A percentile compares a stretch with the other conserved stretches of the same genome.
These are phyloP conservation scores for Pantala flavescens DNA, from an alignment of 1,140 invertebrate genomes.

Conservation along the genomic window DNA sequence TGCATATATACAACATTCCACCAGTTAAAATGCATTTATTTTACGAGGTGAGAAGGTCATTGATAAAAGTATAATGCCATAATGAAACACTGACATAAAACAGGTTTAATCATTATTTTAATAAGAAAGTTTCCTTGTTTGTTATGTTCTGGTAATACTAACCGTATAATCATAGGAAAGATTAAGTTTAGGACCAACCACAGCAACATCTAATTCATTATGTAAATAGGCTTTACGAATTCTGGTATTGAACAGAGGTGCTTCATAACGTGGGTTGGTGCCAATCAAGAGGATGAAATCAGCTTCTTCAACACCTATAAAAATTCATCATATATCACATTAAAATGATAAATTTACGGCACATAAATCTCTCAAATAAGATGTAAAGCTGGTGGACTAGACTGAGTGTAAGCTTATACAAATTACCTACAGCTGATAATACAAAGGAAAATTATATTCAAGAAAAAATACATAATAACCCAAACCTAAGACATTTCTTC, in stretches of 20 bases:
- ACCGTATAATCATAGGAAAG: constrained; percentile 88
- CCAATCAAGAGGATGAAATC: constrained; percentile 90
- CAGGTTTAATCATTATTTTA: too few species aligned
- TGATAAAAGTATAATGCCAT: constrained; percentile 22
- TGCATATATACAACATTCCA: constrained; percentile 30
- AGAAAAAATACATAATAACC: too few species aligned
- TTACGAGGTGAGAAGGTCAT: constrained; percentile 16
- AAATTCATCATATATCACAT: constrained; percentile 19
- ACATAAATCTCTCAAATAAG: too few species aligned
- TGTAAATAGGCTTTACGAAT: constrained; percentile 87
- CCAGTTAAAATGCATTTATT: constrained; percentile 12
- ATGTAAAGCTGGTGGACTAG: too few species aligned
- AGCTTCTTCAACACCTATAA: constrained; percentile 73
- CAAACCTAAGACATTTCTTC: too few species aligned
- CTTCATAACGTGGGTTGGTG: constrained; percentile 95
- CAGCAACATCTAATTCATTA: constrained; percentile 69
- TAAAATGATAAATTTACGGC: too few species aligned
- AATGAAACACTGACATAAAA: constrained; percentile 22
- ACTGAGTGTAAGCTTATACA: too few species aligned
- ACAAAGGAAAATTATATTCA: too few species aligned
- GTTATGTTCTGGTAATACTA: constrained; percentile 28
- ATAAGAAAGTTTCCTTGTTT: too few species aligned
- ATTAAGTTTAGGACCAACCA: constrained; percentile 86
- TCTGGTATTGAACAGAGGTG: constrained; percentile 92
- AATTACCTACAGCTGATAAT: too few species aligned